Evolutionary conservation across 1,140 invertebrate genomes (phyloP).

Genomic region (Sarcophaga bullata): DNA sequence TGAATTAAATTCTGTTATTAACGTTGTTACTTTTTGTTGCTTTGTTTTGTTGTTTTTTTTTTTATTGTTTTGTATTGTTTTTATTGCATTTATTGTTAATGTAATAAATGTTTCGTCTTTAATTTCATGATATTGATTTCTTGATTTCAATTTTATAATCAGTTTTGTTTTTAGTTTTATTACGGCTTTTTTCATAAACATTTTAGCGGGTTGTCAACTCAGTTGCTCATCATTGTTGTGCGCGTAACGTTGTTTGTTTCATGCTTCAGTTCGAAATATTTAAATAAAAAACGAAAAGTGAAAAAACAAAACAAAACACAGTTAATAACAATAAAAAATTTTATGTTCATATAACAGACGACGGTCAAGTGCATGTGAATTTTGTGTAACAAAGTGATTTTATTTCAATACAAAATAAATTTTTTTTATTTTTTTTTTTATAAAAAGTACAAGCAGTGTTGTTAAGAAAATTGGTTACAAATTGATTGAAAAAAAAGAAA

Average conservation of each 20-base stretch:
- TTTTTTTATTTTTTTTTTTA: no score
- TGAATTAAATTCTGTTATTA: no score
- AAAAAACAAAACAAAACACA: background rate
- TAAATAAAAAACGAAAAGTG: background rate
- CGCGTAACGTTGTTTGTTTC: slow-evolving; percentile 34
- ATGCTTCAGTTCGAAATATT: background rate
- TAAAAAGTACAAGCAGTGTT: no score
- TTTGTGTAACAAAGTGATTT: background rate
- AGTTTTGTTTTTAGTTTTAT: background rate
- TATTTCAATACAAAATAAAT: no score
- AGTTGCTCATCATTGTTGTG: slow-evolving; percentile 29
- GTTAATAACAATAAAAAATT: background rate
- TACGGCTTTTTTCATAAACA: background rate
- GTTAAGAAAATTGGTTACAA: no score
- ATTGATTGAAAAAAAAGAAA: no score
- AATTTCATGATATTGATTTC: slow-evolving; percentile 27
- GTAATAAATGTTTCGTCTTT: background rate
- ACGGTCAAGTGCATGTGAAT: slow-evolving; percentile 36
- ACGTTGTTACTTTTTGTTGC: background rate
- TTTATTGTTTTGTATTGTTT: background rate
- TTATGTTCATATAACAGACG: background rate
- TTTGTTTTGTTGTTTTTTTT: background rate
- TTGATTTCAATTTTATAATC: slow-evolving; percentile 23
- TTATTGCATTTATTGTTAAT: background rate
- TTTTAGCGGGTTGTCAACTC: slow-evolving; percentile 31